Conservation (phyloP, 1,140 invertebrate species). For the Belonocnema kinseyi region DNA sequence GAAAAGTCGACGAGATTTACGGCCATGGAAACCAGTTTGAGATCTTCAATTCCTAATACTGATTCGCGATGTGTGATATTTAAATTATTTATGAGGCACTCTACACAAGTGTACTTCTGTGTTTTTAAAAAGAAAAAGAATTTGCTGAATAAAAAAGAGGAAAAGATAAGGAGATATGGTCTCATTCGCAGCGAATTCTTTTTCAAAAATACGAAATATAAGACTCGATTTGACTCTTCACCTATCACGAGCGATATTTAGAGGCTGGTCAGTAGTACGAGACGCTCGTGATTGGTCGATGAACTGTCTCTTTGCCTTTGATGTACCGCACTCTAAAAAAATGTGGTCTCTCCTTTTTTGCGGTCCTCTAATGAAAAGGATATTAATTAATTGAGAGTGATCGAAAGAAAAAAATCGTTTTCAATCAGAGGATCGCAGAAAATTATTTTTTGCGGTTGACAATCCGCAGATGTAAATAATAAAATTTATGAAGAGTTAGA, state of each 20-base stretch:
- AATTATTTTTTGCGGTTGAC: neutral
- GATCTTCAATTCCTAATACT: slow-evolving; percentile 28
- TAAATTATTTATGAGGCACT: slow-evolving; percentile 31
- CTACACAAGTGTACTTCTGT: slow-evolving; percentile 27
- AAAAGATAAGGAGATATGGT: neutral
- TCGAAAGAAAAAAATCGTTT: no score
- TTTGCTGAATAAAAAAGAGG: slow-evolving; percentile 12
- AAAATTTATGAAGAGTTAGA: slow-evolving; percentile 26
- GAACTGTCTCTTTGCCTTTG: slow-evolving; percentile 4
- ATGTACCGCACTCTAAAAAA: slow-evolving; percentile 12
- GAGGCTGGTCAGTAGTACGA: slow-evolving; percentile 24
- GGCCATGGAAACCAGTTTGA: slow-evolving; percentile 20
- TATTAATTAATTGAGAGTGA: neutral
- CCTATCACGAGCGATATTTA: slow-evolving; percentile 28
- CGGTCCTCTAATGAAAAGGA: neutral
- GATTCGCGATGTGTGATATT: slow-evolving; percentile 29
- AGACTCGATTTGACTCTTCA: slow-evolving; percentile 15
- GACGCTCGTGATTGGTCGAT: slow-evolving; percentile 28
- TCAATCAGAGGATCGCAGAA: no score
- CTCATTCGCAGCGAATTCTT: slow-evolving; percentile 18
- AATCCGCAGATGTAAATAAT: slow-evolving; percentile 16
- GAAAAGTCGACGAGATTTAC: slow-evolving; percentile 30
- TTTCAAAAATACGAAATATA: slow-evolving; percentile 18
- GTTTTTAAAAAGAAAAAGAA: slow-evolving; percentile 24
- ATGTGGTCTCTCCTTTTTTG: slow-evolving; percentile 4